Base-by-base conservation (phyloP, 2,797 vertebrate genomes). In the Sphenodon punctatus region DNA sequence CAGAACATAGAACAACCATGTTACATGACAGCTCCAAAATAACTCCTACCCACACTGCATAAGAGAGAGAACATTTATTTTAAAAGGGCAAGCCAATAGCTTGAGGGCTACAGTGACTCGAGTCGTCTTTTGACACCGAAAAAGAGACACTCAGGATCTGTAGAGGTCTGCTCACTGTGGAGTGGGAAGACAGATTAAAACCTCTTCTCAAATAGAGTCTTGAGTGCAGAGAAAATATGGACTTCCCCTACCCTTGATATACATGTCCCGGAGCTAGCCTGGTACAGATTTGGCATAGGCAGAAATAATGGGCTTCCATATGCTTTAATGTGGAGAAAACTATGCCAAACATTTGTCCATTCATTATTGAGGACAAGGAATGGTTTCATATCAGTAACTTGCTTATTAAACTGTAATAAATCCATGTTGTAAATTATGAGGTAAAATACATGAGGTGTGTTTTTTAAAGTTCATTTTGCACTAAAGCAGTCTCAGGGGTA, bases 391-490 rank as follows among this genome's bases (percentile, higher is more conserved):
- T 2, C 32, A 75, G 32, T 5, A 56, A 22, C 17, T 39, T 48
- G 25, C 11, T 65, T 85, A 16, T 59, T 78, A 67, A 84, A 45
- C 34, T 20, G 23, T 53, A 45, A 25, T 43, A 63, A 45, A 38
- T 5, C 30, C 22, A 16, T 6, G 2, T 2, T 53, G 2, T 10
- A 51, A n/a, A n/a, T n/a, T n/a, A n/a, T n/a, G n/a, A 32, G 43
- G 43, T 84, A 79, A 81, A 87, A 74, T 22, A 2, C 5, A 25
- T 39, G n/a, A n/a, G n/a, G n/a, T n/a, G n/a, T n/a, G n/a, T 53
- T 25, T 46, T 79, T 10, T 67, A 59, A 72, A 82, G 55, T 5
- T 23, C 16, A 1, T 1, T 1, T 64, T 30, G 30, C 34, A 2
- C 19, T 61, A 42, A 61, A 79, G 53, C 19, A 84, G 70, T 80